Evolutionary conservation across 2,888 invertebrate genomes (phyloP).

Genomic region (Epistrophe grossulariae): DNA sequence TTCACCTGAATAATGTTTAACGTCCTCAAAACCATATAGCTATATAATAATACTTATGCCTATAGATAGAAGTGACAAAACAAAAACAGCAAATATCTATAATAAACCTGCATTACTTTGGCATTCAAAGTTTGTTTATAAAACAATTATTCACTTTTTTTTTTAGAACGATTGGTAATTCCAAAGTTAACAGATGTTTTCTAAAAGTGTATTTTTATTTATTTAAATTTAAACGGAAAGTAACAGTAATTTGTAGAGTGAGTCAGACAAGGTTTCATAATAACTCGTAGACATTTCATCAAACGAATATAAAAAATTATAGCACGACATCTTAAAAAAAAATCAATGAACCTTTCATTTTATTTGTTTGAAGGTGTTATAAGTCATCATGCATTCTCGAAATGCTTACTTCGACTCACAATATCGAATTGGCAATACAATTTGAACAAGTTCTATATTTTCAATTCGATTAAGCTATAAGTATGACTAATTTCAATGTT

Average conservation of each 20-base stretch:
- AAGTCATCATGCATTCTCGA: not conserved
- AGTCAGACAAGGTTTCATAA: conserved; percentile 11
- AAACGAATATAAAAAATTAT: not conserved
- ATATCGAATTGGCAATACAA: not conserved
- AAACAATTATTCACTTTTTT: not conserved
- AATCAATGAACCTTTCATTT: not conserved
- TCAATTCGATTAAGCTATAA: too few relatives aligned
- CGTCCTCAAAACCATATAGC: not conserved
- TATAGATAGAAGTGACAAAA: not conserved
- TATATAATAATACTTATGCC: too few relatives aligned
- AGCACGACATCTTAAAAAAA: not conserved
- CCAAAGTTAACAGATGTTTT: conserved; percentile 12
- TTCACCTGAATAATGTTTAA: not conserved
- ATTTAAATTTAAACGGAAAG: not conserved
- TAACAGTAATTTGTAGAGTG: not conserved
- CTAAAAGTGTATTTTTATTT: not conserved
- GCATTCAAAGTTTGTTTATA: not conserved
- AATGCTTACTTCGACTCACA: not conserved
- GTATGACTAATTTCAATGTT: conserved; percentile 5
- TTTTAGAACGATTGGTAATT: not conserved
- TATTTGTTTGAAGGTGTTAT: not conserved
- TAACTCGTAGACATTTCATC: not conserved
- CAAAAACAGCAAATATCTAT: not conserved
- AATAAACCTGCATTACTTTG: not conserved
- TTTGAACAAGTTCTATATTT: too few relatives aligned